Evolutionary conservation across 2,888 invertebrate genomes (phyloP).

Genomic region (Gortyna flavago): DNA sequence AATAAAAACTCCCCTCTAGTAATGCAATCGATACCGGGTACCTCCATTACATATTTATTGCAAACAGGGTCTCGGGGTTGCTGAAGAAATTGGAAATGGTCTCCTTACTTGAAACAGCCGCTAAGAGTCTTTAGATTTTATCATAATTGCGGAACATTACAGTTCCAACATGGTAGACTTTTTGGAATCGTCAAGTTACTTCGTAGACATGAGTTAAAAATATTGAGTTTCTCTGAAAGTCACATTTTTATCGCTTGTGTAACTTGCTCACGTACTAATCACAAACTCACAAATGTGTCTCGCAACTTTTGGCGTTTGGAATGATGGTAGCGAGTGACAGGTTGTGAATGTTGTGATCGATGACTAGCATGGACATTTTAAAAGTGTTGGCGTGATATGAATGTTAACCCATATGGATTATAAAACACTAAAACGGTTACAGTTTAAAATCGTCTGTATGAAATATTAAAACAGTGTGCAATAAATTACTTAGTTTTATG

Average conservation of each 20-base stretch:
- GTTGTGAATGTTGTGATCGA: neutral
- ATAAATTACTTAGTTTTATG: conserved; percentile 62
- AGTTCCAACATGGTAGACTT: neutral
- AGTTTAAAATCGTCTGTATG: conserved; percentile 57
- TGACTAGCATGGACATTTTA: conserved; percentile 8
- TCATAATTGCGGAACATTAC: conserved; percentile 53
- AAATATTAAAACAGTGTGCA: conserved; percentile 59
- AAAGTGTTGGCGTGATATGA: conserved; percentile 17
- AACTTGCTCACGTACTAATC: conserved; percentile 13
- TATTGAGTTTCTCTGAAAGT: neutral
- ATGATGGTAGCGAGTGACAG: neutral
- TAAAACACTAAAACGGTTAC: conserved; percentile 42
- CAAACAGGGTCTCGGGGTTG: conserved; percentile 74
- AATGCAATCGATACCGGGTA: conserved; percentile 82
- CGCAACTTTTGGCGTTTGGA: neutral
- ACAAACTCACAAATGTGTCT: neutral
- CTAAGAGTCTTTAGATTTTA: conserved; percentile 65
- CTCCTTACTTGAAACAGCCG: conserved; percentile 65
- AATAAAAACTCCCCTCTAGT: conserved; percentile 79
- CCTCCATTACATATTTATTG: conserved; percentile 86
- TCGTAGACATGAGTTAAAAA: neutral
- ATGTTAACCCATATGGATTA: conserved; percentile 22
- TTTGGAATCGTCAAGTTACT: neutral
- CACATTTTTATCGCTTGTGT: neutral
- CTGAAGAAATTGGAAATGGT: conserved; percentile 76